Conservation (phyloP, 2,888 invertebrate species). For the Thymelicus acteon region DNA sequence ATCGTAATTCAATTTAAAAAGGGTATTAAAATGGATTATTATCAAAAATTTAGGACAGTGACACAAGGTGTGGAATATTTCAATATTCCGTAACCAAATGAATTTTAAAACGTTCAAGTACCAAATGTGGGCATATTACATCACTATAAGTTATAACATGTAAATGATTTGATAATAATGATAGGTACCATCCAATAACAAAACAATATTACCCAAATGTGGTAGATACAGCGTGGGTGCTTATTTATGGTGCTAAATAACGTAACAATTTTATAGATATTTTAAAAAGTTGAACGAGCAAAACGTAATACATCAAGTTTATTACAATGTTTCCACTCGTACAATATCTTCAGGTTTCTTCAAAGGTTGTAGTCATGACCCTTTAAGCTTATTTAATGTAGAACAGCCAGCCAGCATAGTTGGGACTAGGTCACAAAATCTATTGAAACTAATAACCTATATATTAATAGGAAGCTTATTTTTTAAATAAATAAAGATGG, state of each 20-base stretch:
- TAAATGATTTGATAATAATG: slow-evolving; percentile 8
- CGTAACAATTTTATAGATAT: neutral
- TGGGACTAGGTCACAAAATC: neutral
- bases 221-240: slow-evolving; percentile 19
- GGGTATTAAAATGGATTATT: too few species aligned
- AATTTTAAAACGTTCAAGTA: neutral
- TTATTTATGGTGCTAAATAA: slow-evolving; percentile 17
- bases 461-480: too few species aligned
- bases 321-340: too few species aligned
- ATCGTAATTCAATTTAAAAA: too few species aligned
- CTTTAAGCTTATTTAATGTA: neutral
- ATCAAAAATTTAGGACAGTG: neutral
- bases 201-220: slow-evolving; percentile 26
- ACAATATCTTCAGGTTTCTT: slow-evolving; percentile 2
- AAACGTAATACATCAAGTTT: too few species aligned
- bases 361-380: slow-evolving; percentile 5
- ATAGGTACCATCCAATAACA: neutral
- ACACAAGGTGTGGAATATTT: neutral
- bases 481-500: too few species aligned
- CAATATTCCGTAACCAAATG: neutral
- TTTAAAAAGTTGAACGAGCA: too few species aligned
- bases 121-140: slow-evolving; percentile 24
- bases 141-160: slow-evolving; percentile 10
- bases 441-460: too few species aligned
- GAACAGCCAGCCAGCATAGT: neutral